Base-by-base conservation (phyloP, 2,888 invertebrate genomes). In the Chrysolina oricalcia region DNA sequence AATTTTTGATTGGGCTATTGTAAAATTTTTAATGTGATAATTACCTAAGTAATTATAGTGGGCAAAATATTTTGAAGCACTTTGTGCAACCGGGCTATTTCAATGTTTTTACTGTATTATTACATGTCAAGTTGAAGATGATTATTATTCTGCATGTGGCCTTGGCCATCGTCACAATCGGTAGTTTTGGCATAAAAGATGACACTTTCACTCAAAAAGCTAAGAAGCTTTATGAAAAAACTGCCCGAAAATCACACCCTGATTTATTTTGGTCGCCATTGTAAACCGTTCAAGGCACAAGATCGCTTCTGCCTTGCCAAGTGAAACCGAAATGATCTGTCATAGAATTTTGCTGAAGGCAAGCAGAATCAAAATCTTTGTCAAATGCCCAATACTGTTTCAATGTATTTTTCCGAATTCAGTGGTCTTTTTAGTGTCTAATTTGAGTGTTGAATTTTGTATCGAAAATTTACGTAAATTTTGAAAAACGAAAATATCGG, bases 1-100 rank as follows among this genome's bases (percentile, higher is more conserved):
- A 76, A 80, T 77, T 78, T 68, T 81, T 85, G 87, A 85, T 83
- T 88, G 88, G 88, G 88, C 89, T 89, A 89, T 89, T 89, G 89
- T 86, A 75, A 81, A 80, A 82, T 85, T 86, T 87, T 86, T 84
- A 82, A 82, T 84, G 80, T 82, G 81, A 81, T 83, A 83, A 83
- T 84, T 83, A 84, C 83, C 77, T 81, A 80, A 79, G 82, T 81
- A 82, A 83, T 83, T 83, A 83, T 83, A 80, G 81, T 82, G 89
- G 89, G 88, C 88, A 87, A 89, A 87, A 88, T 81, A 81, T 83
- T 85, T 86, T 89, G 89, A 87, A 89, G 89, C 89, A 89, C 88
- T 88, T 82, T 70, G 88, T 89, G 89, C 89, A 89, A 89, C 89
- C 89, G 89, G 89, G 89, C 89, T 89, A 89, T 89, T 87, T 87